Conservation (phyloP, 2,113 vertebrate genomes). For the Calidris pugnax region DNA sequence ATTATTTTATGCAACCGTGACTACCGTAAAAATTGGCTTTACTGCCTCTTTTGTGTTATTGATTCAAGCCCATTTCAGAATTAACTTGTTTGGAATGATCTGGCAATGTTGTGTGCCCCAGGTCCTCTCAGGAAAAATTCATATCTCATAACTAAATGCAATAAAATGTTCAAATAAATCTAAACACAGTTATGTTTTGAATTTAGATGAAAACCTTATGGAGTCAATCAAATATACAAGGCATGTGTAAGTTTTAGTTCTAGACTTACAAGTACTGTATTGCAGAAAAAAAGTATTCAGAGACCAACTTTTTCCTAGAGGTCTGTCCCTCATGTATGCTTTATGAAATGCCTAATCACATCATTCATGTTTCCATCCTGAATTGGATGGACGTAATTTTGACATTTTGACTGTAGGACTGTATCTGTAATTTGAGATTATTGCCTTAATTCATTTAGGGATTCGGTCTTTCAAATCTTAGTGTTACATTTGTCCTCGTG, state of each 20-base stretch:
- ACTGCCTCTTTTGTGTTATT: conserved; percentile 59
- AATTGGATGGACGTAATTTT: conserved; percentile 43
- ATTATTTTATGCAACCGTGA: conserved; percentile 66
- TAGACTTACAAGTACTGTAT: not conserved
- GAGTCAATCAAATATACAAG: conserved; percentile 61
- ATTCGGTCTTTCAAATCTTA: not conserved
- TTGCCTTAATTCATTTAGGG: conserved; percentile 36
- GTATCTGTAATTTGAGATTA: conserved; percentile 44
- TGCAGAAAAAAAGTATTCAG: conserved; percentile 1
- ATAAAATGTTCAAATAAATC: conserved; percentile 64
- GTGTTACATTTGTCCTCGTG: not conserved
- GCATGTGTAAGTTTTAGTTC: conserved; percentile 36
- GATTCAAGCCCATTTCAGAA: conserved; percentile 68
- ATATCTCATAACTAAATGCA: conserved; percentile 64
- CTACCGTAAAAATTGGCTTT: conserved; percentile 66
- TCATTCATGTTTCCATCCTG: conserved; percentile 17
- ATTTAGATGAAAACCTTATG: conserved; percentile 65
- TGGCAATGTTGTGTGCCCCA: conserved; percentile 29
- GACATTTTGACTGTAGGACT: conserved; percentile 36
- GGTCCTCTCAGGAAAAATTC: conserved; percentile 59
- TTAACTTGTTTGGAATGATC: conserved; percentile 67
- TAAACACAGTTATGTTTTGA: conserved; percentile 59
- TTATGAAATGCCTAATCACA: conserved; percentile 1
- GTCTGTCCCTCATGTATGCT: not conserved
- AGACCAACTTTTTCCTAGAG: conserved; percentile 26